Percentiles rank a stretch among this genome's conserved stretches.
phyloP scores from a whole-genome alignment of 1,140 invertebrate species.

The Homalodisca vitripennis region DNA sequence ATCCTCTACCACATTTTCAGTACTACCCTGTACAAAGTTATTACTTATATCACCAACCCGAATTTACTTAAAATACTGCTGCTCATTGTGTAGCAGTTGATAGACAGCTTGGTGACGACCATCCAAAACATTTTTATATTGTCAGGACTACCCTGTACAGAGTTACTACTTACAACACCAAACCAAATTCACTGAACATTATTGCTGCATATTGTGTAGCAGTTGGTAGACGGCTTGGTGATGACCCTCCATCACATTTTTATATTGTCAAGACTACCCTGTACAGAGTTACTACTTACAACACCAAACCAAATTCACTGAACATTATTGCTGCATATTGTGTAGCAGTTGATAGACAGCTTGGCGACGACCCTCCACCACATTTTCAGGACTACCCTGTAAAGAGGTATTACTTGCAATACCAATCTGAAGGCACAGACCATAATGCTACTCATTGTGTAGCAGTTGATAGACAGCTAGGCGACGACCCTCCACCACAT shows the following conservation, averaged over 20 bases:
- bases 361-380: conserved; percentile 42
- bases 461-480: conserved; percentile 59
- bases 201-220: conserved; percentile 66
- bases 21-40: conserved; percentile 20
- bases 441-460: conserved; percentile 70
- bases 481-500: conserved; percentile 31
- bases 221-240: conserved; percentile 58
- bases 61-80: conserved; percentile 68
- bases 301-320: conserved; percentile 71
- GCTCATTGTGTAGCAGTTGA: conserved; percentile 62
- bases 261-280: too few relatives aligned
- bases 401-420: conserved; percentile 52
- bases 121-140: conserved; percentile 31
- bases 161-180: too few relatives aligned
- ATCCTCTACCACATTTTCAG: conserved; percentile 30
- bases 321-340: conserved; percentile 72
- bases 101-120: conserved; percentile 50
- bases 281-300: too few relatives aligned
- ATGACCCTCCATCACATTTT: too few relatives aligned
- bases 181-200: conserved; percentile 66
- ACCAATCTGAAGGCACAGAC: conserved; percentile 69
- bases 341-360: conserved; percentile 58
- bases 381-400: conserved; percentile 31
- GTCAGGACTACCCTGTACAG: conserved; percentile 22
- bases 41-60: too few relatives aligned